A percentile compares a stretch with the other conserved stretches of the same genome.
These are phyloP conservation scores for Parambassis ranga DNA, from an alignment of 2,797 vertebrate genomes.

Conservation along the genomic window DNA sequence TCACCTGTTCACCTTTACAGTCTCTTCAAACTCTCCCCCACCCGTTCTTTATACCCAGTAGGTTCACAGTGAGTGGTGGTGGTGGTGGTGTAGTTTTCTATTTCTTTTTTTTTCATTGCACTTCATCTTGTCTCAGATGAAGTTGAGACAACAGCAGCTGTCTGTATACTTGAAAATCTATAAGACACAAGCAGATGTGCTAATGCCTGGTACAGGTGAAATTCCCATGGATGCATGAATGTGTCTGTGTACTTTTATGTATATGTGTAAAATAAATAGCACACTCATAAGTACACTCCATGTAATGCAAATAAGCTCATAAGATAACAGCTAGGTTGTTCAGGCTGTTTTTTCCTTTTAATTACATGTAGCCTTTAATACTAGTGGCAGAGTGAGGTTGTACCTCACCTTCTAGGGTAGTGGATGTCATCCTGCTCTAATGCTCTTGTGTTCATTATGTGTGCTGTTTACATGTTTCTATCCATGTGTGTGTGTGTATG, in stretches of 20 bases:
- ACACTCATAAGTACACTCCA: not conserved
- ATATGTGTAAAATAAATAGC: not conserved
- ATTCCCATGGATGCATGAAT: conserved; percentile 8
- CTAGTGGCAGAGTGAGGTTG: not conserved
- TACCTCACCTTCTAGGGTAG: conserved; percentile 21
- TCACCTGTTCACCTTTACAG: conserved; percentile 72
- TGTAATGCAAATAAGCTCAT: not conserved
- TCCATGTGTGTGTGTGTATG: conserved; percentile 18
- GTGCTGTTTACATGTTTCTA: conserved; percentile 4
- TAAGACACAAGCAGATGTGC: conserved; percentile 29
- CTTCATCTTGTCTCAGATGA: conserved; percentile 55
- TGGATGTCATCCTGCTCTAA: not conserved
- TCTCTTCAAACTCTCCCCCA: conserved; percentile 67
- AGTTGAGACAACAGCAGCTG: conserved; percentile 65
- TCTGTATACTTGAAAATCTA: conserved; percentile 55
- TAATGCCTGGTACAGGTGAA: conserved; percentile 48
- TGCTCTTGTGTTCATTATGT: conserved; percentile 9
- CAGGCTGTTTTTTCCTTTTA: not conserved
- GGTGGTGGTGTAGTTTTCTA: conserved; percentile 49
- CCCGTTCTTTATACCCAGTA: conserved; percentile 67
- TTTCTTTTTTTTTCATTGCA: conserved; percentile 21
- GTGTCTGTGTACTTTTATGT: not conserved
- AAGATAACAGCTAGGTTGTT: not conserved
- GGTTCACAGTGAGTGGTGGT: conserved; percentile 63
- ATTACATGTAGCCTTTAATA: conserved; percentile 13